A percentile compares a stretch with the other conserved stretches of the same genome.
Conservation (phyloP, 35 echinoderm and acorn worm genomes). For the Diadema setosum region DNA sequence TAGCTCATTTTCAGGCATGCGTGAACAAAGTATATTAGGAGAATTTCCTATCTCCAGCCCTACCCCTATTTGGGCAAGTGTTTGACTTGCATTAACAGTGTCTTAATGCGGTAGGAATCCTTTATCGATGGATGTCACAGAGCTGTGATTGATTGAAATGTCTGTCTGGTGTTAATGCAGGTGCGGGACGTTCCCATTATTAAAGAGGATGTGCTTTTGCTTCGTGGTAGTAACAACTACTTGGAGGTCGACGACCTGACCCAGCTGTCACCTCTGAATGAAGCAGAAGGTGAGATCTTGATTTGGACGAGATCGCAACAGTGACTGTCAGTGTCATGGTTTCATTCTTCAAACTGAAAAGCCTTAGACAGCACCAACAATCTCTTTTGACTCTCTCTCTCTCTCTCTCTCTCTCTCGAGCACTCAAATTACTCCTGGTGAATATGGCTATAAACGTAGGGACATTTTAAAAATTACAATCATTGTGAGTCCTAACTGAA, state of each 20-base stretch:
- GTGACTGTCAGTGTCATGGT: neutral
- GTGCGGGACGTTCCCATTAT: neutral
- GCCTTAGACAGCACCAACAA: neutral
- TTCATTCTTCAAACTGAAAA: neutral
- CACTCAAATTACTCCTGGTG: neutral
- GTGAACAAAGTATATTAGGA: neutral
- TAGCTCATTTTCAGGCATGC: too few species aligned
- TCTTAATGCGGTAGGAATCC: neutral
- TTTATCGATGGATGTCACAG: neutral
- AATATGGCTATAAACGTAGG: neutral
- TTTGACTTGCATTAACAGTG: neutral
- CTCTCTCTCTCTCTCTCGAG: neutral
- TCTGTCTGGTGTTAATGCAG: neutral
- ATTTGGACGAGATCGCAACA: neutral
- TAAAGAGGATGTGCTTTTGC: constrained; percentile 5
- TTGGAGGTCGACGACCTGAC: constrained; percentile 36
- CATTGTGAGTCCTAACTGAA: too few species aligned
- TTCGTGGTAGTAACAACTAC: constrained; percentile 33
- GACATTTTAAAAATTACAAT: neutral
- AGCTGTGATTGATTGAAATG: neutral
- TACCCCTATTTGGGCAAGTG: neutral
- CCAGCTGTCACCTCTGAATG: constrained; percentile 27
- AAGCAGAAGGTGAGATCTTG: constrained; percentile 36
- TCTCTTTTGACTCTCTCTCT: neutral
- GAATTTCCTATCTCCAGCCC: neutral